Base-by-base conservation (phyloP, 1,140 invertebrate genomes). In the Chrysomallon squamiferum region DNA sequence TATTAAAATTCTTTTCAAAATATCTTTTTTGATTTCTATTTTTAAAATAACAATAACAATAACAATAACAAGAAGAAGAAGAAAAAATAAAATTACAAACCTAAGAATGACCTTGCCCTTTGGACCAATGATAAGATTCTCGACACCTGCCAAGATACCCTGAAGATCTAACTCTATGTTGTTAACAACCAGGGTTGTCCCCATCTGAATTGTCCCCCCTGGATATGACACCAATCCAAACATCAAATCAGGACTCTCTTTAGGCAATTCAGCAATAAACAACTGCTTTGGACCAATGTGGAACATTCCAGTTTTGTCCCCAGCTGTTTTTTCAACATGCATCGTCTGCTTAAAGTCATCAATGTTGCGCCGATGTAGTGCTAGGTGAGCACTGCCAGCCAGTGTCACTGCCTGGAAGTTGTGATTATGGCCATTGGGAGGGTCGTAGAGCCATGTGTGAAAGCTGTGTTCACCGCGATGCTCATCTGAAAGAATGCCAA, bases 81-180 rank as follows among this genome's bases (percentile, higher is more conserved):
- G n/a, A n/a, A n/a, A n/a, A n/a, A n/a, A n/a, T n/a, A n/a, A n/a
- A n/a, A n/a, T n/a, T n/a, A n/a, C n/a, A n/a, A n/a, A n/a, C n/a
- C n/a, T n/a, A n/a, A n/a, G n/a, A n/a, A n/a, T n/a, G n/a, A n/a
- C n/a, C n/a, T n/a, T n/a, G n/a, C n/a, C n/a, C n/a, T n/a, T n/a
- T n/a, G n/a, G n/a, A n/a, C n/a, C n/a, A n/a, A n/a, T n/a, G n/a
- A n/a, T n/a, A n/a, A n/a, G n/a, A n/a, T n/a, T n/a, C n/a, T n/a
- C n/a, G n/a, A n/a, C n/a, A n/a, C n/a, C n/a, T n/a, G n/a, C n/a
- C n/a, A n/a, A n/a, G n/a, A n/a, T n/a, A n/a, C n/a, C n/a, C n/a
- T n/a, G n/a, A n/a, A n/a, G n/a, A n/a, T 76, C 73, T n/a, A 80
- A 62, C 3, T 76, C 75, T 25, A 80, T 77, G 47, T 69, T 69